phyloP scores from a whole-genome alignment of 1,140 invertebrate genomes.

The Diabrotica virgifera region DNA sequence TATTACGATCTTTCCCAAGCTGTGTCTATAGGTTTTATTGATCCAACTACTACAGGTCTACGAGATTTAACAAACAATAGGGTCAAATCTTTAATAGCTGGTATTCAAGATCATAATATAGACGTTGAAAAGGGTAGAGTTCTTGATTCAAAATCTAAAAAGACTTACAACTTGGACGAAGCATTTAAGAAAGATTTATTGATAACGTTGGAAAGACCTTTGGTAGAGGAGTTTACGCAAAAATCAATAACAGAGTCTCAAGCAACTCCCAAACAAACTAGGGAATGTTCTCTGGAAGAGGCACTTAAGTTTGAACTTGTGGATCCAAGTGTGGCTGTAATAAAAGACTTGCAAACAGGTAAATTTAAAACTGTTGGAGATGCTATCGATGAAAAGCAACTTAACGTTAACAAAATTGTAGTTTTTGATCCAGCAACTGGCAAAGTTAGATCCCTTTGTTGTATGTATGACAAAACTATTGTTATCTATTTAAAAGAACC shows the following conservation, averaged over 20 bases:
- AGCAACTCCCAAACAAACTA: conserved; percentile 51
- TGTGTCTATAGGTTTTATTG: conserved; percentile 69
- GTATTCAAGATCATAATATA: conserved; percentile 77
- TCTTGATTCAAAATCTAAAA: conserved; percentile 73
- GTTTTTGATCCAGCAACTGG: conserved; percentile 65
- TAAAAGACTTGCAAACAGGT: conserved; percentile 74
- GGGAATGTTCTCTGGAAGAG: conserved; percentile 74
- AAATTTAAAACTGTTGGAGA: conserved; percentile 68
- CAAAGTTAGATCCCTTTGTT: conserved; percentile 63
- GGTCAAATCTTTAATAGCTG: conserved; percentile 68
- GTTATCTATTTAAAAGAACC: conserved; percentile 70
- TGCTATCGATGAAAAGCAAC: conserved; percentile 66
- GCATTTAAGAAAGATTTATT: conserved; percentile 72
- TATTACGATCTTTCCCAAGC: conserved; percentile 69
- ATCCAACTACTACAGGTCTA: conserved; percentile 71
- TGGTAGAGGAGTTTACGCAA: conserved; percentile 51
- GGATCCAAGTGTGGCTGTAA: conserved; percentile 69
- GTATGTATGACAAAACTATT: conserved; percentile 71
- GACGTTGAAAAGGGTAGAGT: conserved; percentile 73
- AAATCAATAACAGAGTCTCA: conserved; percentile 35
- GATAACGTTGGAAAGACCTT: conserved; percentile 67
- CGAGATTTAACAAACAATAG: conserved; percentile 72
- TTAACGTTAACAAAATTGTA: conserved; percentile 64
- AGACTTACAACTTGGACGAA: conserved; percentile 67
- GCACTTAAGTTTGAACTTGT: conserved; percentile 74